Base-by-base conservation (phyloP, 2,888 invertebrate genomes). In the Ganaspis brasiliensis region DNA sequence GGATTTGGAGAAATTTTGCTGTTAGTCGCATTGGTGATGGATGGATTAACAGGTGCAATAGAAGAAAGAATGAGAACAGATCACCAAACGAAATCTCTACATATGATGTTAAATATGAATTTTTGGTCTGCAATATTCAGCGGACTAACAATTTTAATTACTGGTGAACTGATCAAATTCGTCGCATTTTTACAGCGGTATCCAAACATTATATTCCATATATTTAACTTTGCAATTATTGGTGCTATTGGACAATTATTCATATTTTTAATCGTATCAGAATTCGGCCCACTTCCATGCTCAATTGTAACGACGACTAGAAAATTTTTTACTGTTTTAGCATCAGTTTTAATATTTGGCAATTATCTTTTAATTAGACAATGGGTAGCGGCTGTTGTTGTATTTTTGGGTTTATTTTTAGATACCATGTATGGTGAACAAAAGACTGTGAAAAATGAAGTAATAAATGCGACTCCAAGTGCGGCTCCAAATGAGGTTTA, bases 261-360 rank as follows among this genome's bases (percentile, higher is more conserved):
- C 90, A 98, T 99, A 88, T 99, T 98, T 92, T 94, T 97, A 79
- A 98, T 98, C 92, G 98, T 96, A 1, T 93, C 95, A 0, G 96
- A 96, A 79, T 99, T 97, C 91, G 99, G 99, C 0, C 99, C 99
- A 0, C 92, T 99, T 74, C 97, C 98, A 0, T 98, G 99, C 88
- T 98, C 99, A 0, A 97, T 99, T 74, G 96, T 99, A 76, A 99
- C 99, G 0, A 99, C 99, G 0, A 98, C 98, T 0, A 94, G 99
- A 67, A 99, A 99, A 91, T 98, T 99, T 92, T 99, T 99, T 92
- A 99, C 99, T 0, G 98, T 99, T 6, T 93, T 99, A 1, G 96
- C 95, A 5, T 99, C 99, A 0, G 98, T 99, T 1, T 84, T 99
- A 37, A 92, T 99, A 52, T 99, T 99, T 91, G 97, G 98, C 8